Base-by-base conservation (phyloP, 2,888 invertebrate genomes). In the Amiota communis region DNA sequence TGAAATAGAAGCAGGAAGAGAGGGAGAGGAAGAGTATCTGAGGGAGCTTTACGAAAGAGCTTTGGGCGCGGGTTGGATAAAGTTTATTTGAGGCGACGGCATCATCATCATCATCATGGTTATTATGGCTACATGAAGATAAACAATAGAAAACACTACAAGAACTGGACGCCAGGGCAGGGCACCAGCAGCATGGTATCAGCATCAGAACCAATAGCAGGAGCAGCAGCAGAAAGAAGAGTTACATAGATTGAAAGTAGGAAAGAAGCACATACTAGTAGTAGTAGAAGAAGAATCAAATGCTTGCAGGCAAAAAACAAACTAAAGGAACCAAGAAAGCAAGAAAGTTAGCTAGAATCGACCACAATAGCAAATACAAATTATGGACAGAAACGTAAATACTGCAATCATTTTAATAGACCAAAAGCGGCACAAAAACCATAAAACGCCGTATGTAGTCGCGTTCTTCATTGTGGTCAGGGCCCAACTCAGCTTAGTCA, bases 371-470 rank as follows among this genome's bases (percentile, higher is more conserved):
- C 82, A 82, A 84, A 85, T 81, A 83, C 83, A 85, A 83, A 85
- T 83, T 83, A 83, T 83, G 83, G 83, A 64, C 79, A 15, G 79
- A 79, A 86, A 84, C 84, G 85, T 84, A 85, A 83, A 85, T 86
- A 84, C 84, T 84, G 84, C 86, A 85, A 85, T 86, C 86, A 85
- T 82, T 81, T 82, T 85, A 85, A 85, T 85, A 85, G 86, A 81
- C 86, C 80, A 83, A 81, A 86, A 84, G 81, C 85, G 84, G 83
- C 85, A 81, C 85, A 85, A 81, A 85, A 85, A 79, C 85, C 83
- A 83, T 83, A 85, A 83, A 83, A 83, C 85, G 83, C 85, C 82
- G 59, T 63, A 81, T 75, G 72, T 63, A 65, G 48, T 64, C 20
- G 13, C 20, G 57, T 12, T 61, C 36, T 6, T 6, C 36, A 36